Percentiles rank a stretch among this genome's conserved stretches.
Conservation (phyloP, 2,888 invertebrate genomes). For the Drosophila colorata region DNA sequence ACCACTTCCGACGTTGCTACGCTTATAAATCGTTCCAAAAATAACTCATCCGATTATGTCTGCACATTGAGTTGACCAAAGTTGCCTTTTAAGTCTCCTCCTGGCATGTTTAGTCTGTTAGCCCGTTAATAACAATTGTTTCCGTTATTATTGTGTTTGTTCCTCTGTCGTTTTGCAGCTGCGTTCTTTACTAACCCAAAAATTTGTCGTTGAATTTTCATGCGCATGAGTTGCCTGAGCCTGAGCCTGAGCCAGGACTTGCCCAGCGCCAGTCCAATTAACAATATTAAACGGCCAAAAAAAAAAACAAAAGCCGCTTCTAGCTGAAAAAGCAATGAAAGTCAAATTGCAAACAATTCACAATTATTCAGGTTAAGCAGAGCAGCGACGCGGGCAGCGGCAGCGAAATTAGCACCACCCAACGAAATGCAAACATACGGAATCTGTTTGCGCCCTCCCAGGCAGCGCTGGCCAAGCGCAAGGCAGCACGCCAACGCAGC, state of each 20-base stretch:
- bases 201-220: slow-evolving; percentile 19
- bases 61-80: slow-evolving; percentile 57
- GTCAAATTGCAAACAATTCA: slow-evolving; percentile 59
- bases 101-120: slow-evolving; percentile 19
- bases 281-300: slow-evolving; percentile 52
- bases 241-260: slow-evolving; percentile 33
- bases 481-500: slow-evolving; percentile 65
- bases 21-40: slow-evolving; percentile 23
- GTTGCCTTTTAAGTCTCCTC: slow-evolving; percentile 38
- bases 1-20: slow-evolving; percentile 49
- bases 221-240: slow-evolving; percentile 55
- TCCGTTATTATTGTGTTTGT: slow-evolving; percentile 26
- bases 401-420: slow-evolving; percentile 61
- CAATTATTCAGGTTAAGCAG: slow-evolving; percentile 79
- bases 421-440: slow-evolving; percentile 81
- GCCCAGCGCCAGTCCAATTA: slow-evolving; percentile 56
- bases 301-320: slow-evolving; percentile 44
- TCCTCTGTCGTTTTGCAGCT: slow-evolving; percentile 16
- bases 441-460: slow-evolving; percentile 75
- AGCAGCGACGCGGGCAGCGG: slow-evolving; percentile 51
- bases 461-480: slow-evolving; percentile 55
- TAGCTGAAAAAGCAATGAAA: slow-evolving; percentile 38
- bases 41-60: slow-evolving; percentile 62
- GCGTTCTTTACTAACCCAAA: slow-evolving; percentile 61
- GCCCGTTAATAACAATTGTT: slow-evolving; percentile 60